These are phyloP conservation scores for Orientallactaga sibirica DNA, from an alignment of 2,797 vertebrate species.

Conservation along the genomic window DNA sequence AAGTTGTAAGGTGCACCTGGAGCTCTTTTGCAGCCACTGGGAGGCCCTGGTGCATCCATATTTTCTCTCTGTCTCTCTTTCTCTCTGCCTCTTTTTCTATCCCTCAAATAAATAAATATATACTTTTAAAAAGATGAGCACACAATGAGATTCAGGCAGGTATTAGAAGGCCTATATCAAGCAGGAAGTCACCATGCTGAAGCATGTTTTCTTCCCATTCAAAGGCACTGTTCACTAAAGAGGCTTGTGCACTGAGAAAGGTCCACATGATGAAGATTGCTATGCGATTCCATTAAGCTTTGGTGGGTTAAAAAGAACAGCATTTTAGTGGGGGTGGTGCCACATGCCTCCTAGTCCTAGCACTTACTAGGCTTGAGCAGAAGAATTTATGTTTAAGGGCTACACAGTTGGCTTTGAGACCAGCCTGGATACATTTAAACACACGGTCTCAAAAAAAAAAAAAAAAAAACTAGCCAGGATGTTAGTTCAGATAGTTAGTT, in stretches of 20 bases:
- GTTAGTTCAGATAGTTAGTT: constrained; percentile 28
- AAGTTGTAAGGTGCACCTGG: no score
- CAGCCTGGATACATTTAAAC: background rate
- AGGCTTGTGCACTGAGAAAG: background rate
- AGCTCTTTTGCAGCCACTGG: no score
- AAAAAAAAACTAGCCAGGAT: background rate
- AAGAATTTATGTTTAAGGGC: background rate
- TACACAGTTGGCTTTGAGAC: background rate
- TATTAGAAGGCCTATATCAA: constrained; percentile 41
- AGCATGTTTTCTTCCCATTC: background rate
- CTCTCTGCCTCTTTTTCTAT: no score
- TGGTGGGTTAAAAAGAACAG: constrained; percentile 34
- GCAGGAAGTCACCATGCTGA: constrained; percentile 40
- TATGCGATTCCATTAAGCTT: constrained; percentile 13
- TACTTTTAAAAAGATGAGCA: background rate
- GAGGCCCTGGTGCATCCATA: no score
- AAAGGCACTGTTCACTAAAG: background rate
- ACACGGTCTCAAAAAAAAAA: background rate
- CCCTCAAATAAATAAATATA: no score
- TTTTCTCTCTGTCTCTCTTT: no score
- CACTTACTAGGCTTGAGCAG: background rate
- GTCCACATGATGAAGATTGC: constrained; percentile 1
- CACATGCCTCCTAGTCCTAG: background rate
- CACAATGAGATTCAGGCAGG: background rate
- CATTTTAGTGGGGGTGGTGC: background rate